Base-by-base conservation (phyloP, 1,140 invertebrate genomes). In the Calephelis virginiensis region DNA sequence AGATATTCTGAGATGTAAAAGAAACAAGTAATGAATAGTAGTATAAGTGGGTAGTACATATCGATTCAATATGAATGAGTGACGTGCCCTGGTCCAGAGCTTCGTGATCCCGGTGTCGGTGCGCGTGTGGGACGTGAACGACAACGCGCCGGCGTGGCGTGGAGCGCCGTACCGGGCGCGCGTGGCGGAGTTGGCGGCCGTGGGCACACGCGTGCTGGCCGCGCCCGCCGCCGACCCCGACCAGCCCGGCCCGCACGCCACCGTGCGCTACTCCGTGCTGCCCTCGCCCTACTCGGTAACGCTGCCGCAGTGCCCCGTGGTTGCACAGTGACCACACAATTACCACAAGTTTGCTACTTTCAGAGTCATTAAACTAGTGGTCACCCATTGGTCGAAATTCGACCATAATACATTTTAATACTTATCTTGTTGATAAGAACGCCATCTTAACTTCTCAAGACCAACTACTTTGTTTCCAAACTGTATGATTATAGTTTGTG, bases 41-140 rank as follows among this genome's bases (percentile, higher is more conserved):
- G 28, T 28, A 4, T 28, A 28, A 28, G 28, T 28, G 28, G 2
- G 12, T 12, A n/a, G 17, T 61, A 14, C 13, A 13, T 59, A 3
- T 10, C 1, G n/a, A 59, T 3, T 14, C 28, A 8, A 59, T 17
- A 5, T 10, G 7, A 38, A 37, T 12, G 5, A 10, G 56, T 17
- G 56, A 10, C 13, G 8, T 8, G 4, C 8, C 17, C 14, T n/a
- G 38, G 7, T 68, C 9, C 82, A 97, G 95, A 96, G 94, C 71
- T 97, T 97, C 80, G 94, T 96, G 8, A 97, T 98, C 79, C 97
- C 97, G 9, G 95, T 98, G 28, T 97, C 97, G 78, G 96, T 98
- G 56, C 92, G 97, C 69, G 97, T 98, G n/a, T 97, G 95, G 28
- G 97, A 98, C 91, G 97, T 96, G 14, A 98, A 98, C 85, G 97